Percentiles rank a stretch among this genome's conserved stretches.
Conservation (phyloP, 1,140 invertebrate species). For the Aphis craccivora region DNA sequence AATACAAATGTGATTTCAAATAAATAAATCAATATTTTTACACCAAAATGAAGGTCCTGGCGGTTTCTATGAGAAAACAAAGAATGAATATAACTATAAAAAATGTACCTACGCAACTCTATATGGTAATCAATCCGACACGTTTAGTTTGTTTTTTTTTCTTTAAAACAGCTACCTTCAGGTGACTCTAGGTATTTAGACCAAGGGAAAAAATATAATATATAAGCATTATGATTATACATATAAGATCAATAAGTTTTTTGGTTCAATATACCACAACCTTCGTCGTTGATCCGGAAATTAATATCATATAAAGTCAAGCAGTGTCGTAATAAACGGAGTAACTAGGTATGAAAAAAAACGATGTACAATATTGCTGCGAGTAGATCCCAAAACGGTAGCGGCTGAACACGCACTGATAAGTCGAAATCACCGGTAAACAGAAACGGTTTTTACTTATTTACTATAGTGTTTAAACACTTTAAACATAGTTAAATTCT, state of each 20-base stretch:
- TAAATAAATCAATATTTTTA: neutral
- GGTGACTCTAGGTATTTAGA: neutral
- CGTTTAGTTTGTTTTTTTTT: constrained; percentile 17
- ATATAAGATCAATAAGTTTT: neutral
- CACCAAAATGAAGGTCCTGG: neutral
- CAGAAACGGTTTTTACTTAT: neutral
- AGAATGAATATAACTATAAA: constrained; percentile 1
- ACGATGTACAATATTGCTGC: neutral
- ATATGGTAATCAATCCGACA: constrained; percentile 20
- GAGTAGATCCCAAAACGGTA: neutral
- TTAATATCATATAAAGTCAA: neutral
- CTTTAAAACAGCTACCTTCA: neutral
- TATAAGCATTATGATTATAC: neutral
- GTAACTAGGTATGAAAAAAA: neutral
- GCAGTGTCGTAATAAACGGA: neutral
- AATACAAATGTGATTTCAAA: neutral
- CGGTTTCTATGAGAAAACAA: neutral
- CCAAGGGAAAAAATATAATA: neutral
- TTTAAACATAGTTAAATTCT: neutral
- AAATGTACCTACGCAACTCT: neutral
- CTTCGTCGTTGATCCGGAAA: constrained; percentile 19
- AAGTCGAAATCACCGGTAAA: neutral
- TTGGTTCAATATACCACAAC: neutral
- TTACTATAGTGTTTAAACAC: too few relatives aligned
- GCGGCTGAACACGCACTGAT: neutral